Evolutionary conservation across 2,888 invertebrate species (phyloP).

Genomic region (Conops quadrifasciatus): DNA sequence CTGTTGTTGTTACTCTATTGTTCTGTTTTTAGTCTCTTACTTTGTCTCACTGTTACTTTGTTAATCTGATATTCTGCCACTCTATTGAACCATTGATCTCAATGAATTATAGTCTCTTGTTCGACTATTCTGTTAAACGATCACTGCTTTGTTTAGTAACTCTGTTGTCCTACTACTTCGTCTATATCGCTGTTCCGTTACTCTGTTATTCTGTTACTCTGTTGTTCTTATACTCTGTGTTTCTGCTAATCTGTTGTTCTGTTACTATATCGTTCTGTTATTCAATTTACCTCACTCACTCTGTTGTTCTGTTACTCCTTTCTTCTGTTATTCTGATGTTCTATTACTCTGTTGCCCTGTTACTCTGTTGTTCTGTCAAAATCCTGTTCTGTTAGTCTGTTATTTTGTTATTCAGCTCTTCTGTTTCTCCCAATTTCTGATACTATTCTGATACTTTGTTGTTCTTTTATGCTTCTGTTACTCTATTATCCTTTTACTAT

Average conservation of each 20-base stretch:
- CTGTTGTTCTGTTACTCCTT: background rate
- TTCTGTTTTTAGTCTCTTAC: no score
- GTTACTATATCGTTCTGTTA: background rate
- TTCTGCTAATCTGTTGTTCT: background rate
- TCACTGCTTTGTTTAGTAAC: no score
- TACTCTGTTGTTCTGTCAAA: background rate
- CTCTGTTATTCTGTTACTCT: background rate
- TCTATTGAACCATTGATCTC: no score
- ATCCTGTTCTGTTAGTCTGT: conserved; percentile 10
- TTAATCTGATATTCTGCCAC: no score
- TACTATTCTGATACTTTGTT: background rate
- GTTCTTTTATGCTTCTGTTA: no score
- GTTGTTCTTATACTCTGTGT: background rate
- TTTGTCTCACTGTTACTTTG: no score
- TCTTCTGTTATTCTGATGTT: background rate
- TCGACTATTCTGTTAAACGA: no score
- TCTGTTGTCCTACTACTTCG: background rate
- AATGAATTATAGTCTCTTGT: no score
- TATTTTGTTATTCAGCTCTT: background rate
- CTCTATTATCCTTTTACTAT: no score
- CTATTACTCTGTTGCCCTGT: background rate
- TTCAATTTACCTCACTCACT: background rate
- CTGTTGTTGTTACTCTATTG: no score
- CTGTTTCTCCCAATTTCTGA: background rate
- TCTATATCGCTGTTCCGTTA: background rate